A percentile compares a stretch with the other conserved stretches of the same genome.
phyloP scores from a whole-genome alignment of 2,888 invertebrate genomes.

The Noctua fimbriata region DNA sequence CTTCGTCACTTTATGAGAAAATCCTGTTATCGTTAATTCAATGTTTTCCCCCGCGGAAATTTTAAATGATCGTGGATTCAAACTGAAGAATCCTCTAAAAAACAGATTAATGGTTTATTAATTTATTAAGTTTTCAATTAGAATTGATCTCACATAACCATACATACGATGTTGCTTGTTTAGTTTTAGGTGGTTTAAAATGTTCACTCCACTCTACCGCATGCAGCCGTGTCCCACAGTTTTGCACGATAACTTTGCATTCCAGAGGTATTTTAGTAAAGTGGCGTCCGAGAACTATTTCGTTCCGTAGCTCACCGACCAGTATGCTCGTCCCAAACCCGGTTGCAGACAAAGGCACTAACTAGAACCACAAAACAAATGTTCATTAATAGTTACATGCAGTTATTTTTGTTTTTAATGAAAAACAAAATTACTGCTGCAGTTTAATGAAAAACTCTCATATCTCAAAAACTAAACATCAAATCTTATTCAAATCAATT shows the following conservation, averaged over 20 bases:
- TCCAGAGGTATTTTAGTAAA: conserved; percentile 90
- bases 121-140: neutral
- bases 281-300: conserved; percentile 91
- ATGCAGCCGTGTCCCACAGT: conserved; percentile 89
- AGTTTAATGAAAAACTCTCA: too few relatives aligned
- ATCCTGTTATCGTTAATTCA: conserved; percentile 81
- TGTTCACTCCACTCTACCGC: conserved; percentile 88
- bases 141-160: neutral
- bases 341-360: conserved; percentile 89
- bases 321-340: conserved; percentile 92
- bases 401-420: too few relatives aligned
- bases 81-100: conserved; percentile 84
- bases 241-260: conserved; percentile 87
- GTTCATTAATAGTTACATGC: neutral
- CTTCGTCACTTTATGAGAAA: conserved; percentile 80
- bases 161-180: conserved; percentile 78
- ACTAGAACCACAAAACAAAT: conserved; percentile 67
- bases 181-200: conserved; percentile 84
- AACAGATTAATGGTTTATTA: neutral
- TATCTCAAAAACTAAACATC: too few relatives aligned
- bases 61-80: conserved; percentile 86
- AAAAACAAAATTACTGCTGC: too few relatives aligned
- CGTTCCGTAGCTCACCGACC: conserved; percentile 91
- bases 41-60: conserved; percentile 85
- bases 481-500: too few relatives aligned